phyloP scores from a whole-genome alignment of 2,113 vertebrate species.

The Ceyx cyanopectus region DNA sequence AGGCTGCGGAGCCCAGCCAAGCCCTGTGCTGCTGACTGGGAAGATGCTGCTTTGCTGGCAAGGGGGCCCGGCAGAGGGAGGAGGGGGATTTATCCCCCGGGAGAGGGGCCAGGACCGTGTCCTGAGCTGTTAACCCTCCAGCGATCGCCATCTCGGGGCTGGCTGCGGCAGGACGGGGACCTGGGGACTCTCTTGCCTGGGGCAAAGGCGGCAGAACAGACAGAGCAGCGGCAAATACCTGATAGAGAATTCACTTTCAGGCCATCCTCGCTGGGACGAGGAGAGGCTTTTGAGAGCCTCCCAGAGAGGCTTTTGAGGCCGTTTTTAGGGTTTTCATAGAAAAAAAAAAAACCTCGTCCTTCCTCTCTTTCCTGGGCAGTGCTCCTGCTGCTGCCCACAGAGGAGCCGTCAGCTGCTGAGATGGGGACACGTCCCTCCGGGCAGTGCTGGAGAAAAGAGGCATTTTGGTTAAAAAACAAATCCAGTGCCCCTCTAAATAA shows the following conservation, averaged over 20 bases:
- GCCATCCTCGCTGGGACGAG: neutral
- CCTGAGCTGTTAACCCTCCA: neutral
- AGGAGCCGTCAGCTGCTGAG: neutral
- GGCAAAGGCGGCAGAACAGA: neutral
- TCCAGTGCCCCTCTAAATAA: neutral
- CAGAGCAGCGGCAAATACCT: neutral
- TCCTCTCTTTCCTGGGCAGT: neutral
- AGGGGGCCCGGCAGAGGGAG: neutral
- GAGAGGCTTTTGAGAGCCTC: neutral
- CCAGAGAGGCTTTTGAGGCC: neutral
- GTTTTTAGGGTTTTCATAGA: neutral
- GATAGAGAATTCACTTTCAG: neutral
- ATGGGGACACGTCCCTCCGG: neutral
- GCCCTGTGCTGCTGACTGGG: neutral
- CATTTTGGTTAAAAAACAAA: neutral
- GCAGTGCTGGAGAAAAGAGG: neutral
- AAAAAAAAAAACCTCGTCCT: neutral
- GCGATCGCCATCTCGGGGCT: fast-evolving
- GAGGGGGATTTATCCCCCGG: neutral
- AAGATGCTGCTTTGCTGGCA: neutral
- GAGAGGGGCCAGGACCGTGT: neutral
- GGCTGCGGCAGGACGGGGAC: neutral
- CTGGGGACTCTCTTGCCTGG: neutral
- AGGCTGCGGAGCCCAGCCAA: neutral
- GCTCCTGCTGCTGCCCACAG: neutral